These are phyloP conservation scores for Euwallacea fornicatus DNA, from an alignment of 1,140 invertebrate genomes.

Conservation along the genomic window DNA sequence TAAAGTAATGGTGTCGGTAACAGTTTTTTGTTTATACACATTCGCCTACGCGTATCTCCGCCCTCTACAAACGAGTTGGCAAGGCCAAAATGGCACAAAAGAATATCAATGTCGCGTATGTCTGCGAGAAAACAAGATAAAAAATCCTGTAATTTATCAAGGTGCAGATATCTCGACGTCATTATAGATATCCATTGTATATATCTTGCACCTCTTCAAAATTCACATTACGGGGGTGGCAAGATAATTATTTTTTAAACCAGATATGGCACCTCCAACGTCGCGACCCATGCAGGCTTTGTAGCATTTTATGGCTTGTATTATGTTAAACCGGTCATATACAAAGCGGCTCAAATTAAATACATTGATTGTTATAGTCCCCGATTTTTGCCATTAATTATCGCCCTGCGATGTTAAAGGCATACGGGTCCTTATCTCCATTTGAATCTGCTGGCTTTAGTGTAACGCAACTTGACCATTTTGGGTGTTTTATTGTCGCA, in stretches of 20 bases:
- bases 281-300: not conserved
- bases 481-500: conserved; percentile 20
- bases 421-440: not conserved
- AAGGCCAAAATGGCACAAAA: conserved; percentile 32
- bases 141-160: conserved; percentile 30
- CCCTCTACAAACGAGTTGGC: conserved; percentile 30
- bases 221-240: conserved; percentile 28
- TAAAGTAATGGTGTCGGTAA: conserved; percentile 25
- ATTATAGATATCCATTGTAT: conserved; percentile 33
- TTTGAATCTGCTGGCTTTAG: conserved; percentile 1
- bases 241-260: conserved; percentile 31
- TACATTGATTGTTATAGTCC: too few species aligned
- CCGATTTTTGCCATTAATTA: too few species aligned
- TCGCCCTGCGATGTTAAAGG: not conserved
- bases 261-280: conserved; percentile 21
- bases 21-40: conserved; percentile 26
- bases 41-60: conserved; percentile 17
- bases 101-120: conserved; percentile 31
- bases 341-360: not conserved
- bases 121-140: conserved; percentile 29
- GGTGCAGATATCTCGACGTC: conserved; percentile 26
- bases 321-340: not conserved
- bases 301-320: not conserved
- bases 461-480: conserved; percentile 4
- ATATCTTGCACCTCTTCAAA: conserved; percentile 27